Evolutionary conservation across 2,113 vertebrate genomes (phyloP).

Genomic region (Plotosus lineatus): DNA sequence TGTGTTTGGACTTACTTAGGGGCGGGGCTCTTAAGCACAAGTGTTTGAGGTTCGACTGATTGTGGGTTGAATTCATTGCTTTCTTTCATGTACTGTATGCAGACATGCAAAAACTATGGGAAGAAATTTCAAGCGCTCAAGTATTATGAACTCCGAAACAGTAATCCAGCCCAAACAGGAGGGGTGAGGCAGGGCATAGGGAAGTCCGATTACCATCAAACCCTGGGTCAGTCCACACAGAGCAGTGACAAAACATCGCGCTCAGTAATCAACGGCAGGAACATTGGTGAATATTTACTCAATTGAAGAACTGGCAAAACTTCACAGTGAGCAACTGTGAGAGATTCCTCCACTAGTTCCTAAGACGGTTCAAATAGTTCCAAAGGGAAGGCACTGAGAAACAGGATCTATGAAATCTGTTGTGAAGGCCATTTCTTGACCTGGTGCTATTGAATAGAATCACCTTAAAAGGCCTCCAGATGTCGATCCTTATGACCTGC

Average conservation of each 20-base stretch:
- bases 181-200: background rate
- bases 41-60: no score
- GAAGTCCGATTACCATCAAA: background rate
- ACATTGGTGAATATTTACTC: no score
- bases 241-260: background rate
- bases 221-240: background rate
- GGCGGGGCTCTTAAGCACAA: no score
- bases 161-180: background rate
- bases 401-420: background rate
- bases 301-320: background rate
- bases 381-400: background rate
- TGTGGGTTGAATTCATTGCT: no score
- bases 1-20: no score
- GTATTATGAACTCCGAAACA: background rate
- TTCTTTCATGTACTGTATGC: no score
- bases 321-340: background rate
- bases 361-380: background rate
- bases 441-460: background rate
- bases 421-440: background rate
- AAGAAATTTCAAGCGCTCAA: no score
- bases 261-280: background rate
- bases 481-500: slow-evolving; percentile 4
- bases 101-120: no score
- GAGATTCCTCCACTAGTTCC: background rate
- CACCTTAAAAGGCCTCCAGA: background rate